Base-by-base conservation (phyloP, 2,797 vertebrate genomes). In the Brachyalestes nurse region DNA sequence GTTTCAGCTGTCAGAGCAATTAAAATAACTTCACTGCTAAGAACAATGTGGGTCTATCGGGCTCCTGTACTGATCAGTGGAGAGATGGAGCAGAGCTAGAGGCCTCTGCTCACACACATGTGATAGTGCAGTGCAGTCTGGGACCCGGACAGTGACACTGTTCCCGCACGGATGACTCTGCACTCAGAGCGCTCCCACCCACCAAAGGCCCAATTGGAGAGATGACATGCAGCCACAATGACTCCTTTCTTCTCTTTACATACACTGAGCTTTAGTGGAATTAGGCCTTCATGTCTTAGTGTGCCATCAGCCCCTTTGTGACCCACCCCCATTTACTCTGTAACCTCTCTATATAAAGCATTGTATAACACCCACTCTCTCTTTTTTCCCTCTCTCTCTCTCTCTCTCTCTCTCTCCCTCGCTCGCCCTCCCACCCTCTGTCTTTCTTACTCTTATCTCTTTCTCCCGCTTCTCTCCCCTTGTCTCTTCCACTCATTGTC, bases 21-120 rank as follows among this genome's bases (percentile, higher is more conserved):
- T 89, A 88, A 87, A 88, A 89, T 84, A 86, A 83, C 78, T 84
- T 85, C 72, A 80, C 64, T 40, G 42, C 57, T 42, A 72, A 78
- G 77, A 84, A 87, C 85, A 87, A 79, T 84, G 79, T 12, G 61
- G 28, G 55, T 83, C 80, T 75, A 65, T 85, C 45, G 83, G 45
- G 34, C 65, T 82, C 34, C 58, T 77, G n/a, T 19, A 40, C 55
- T 61, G 81, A 74, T 34, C 70, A 34, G 38, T 42, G 38, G 49
- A 47, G 71, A 47, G 19, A 10, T 64, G 58, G 65, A 47, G 67
- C 67, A 25, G 8, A 51, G 67, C 66, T 49, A 6, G 66, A 70
- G 58, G 40, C 34, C 72, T 57, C 61, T 65, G 5, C 61, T 72
- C 60, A 65, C 23, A 67, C 40, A 64, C 73, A 25, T 45, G 75